Evolutionary conservation across 2,888 invertebrate species (phyloP).

Genomic region (Meliscaeva auricollis): DNA sequence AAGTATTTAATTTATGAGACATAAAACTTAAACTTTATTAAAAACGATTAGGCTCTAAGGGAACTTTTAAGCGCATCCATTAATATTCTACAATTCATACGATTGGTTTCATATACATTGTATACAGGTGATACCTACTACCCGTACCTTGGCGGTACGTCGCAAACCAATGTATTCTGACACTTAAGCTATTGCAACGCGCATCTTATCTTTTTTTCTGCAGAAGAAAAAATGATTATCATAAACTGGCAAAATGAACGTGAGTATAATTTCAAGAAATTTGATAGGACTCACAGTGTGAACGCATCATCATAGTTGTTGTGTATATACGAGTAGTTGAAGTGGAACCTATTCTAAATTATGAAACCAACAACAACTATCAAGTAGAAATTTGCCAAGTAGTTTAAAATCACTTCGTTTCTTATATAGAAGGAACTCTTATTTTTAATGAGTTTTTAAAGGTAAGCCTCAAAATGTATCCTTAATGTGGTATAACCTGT

Average conservation of each 20-base stretch:
- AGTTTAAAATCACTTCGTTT: not conserved
- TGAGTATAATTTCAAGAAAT: slow-evolving; percentile 70
- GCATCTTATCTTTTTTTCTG: slow-evolving; percentile 39
- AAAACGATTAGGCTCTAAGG: slow-evolving; percentile 31
- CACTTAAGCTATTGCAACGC: slow-evolving; percentile 19
- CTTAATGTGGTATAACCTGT: slow-evolving; percentile 5
- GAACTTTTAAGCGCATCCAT: slow-evolving; percentile 56
- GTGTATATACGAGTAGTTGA: no score
- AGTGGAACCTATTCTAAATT: slow-evolving; percentile 3
- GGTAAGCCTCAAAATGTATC: slow-evolving; percentile 6
- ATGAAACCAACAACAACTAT: slow-evolving; percentile 14
- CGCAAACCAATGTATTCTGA: slow-evolving; percentile 25
- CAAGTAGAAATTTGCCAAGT: not conserved
- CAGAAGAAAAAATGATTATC: slow-evolving; percentile 52
- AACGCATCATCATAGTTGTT: not conserved
- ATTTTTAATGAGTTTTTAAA: slow-evolving; percentile 29
- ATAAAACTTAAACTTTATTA: slow-evolving; percentile 59
- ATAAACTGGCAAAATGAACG: slow-evolving; percentile 60
- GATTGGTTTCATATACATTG: slow-evolving; percentile 1
- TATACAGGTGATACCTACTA: not conserved
- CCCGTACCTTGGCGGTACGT: slow-evolving; percentile 23
- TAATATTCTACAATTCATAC: slow-evolving; percentile 30
- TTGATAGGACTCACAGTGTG: slow-evolving; percentile 47
- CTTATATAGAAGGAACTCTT: slow-evolving; percentile 22
- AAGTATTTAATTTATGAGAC: slow-evolving; percentile 52